phyloP scores from a whole-genome alignment of 2,113 vertebrate species.

The Scomber japonicus region DNA sequence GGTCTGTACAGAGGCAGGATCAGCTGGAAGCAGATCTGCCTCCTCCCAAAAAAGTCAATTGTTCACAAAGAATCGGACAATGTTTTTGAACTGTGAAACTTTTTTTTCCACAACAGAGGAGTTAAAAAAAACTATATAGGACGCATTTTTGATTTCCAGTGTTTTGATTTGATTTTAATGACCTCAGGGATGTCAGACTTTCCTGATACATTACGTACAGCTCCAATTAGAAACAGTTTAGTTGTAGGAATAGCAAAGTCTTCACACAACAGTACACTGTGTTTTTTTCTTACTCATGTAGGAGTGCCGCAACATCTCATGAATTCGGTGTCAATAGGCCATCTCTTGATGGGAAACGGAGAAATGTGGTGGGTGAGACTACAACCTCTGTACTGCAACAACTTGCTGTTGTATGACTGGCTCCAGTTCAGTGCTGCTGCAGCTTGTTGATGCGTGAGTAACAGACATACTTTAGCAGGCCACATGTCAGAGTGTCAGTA shows the following conservation, averaged over 20 bases:
- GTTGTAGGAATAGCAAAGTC: background rate
- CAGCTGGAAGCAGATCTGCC: constrained; percentile 12
- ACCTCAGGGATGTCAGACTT: background rate
- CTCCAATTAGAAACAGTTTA: background rate
- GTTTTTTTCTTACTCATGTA: background rate
- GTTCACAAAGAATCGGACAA: background rate
- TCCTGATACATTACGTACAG: background rate
- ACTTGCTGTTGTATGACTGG: constrained; percentile 49
- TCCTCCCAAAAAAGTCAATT: constrained; percentile 19
- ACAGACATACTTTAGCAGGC: constrained; percentile 36
- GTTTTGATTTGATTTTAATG: background rate
- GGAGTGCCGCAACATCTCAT: constrained; percentile 24
- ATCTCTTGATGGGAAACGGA: constrained; percentile 26
- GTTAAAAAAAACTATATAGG: background rate
- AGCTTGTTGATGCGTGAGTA: constrained; percentile 48
- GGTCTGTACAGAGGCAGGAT: constrained; percentile 17
- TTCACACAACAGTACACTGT: constrained; percentile 11
- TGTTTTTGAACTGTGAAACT: constrained; percentile 1
- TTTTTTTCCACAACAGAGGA: background rate
- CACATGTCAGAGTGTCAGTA: constrained; percentile 6
- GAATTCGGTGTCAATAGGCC: constrained; percentile 11
- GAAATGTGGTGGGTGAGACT: constrained; percentile 54
- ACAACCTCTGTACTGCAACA: constrained; percentile 33
- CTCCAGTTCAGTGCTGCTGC: constrained; percentile 38
- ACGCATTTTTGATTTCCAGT: background rate